phyloP scores from a whole-genome alignment of 2,888 invertebrate genomes.

The Netelia virgata region DNA sequence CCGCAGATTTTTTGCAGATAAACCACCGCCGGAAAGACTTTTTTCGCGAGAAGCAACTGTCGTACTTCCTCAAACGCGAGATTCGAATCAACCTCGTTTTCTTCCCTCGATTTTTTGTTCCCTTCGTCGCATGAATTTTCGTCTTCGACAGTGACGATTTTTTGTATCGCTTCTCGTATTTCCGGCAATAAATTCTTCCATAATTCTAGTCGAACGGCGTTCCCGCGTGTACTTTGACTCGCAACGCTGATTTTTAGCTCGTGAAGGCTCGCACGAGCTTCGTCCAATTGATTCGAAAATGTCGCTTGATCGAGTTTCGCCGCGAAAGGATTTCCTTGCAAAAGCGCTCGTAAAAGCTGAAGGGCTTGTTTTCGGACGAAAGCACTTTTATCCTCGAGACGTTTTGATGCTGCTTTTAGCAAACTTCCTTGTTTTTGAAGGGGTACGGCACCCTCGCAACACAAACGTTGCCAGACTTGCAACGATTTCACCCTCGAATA shows the following conservation, averaged over 20 bases:
- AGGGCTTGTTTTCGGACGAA: conserved; percentile 94
- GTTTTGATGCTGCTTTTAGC: conserved; percentile 88
- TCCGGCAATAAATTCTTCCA: conserved; percentile 78
- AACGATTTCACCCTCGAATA: conserved; percentile 94
- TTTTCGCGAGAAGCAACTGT: conserved; percentile 77
- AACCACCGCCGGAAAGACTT: conserved; percentile 77
- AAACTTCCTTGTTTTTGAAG: conserved; percentile 89
- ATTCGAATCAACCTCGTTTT: conserved; percentile 65
- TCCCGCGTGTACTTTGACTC: conserved; percentile 77
- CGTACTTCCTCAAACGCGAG: conserved; percentile 79
- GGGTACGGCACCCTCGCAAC: conserved; percentile 92
- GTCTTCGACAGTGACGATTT: conserved; percentile 62
- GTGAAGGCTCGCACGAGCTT: conserved; percentile 88
- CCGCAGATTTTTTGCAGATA: conserved; percentile 71
- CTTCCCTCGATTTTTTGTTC: conserved; percentile 44
- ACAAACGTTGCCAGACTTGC: conserved; percentile 93
- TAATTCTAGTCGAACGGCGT: conserved; percentile 77
- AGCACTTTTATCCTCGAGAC: conserved; percentile 93
- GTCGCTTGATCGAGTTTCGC: conserved; percentile 87
- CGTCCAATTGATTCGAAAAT: conserved; percentile 87
- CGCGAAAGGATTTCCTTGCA: conserved; percentile 95
- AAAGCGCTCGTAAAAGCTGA: conserved; percentile 90
- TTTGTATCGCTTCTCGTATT: conserved; percentile 77
- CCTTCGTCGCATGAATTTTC: conserved; percentile 66
- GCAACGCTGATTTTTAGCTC: conserved; percentile 81